phyloP scores from a whole-genome alignment of 2,888 invertebrate species.

The Deilephila porcellus region DNA sequence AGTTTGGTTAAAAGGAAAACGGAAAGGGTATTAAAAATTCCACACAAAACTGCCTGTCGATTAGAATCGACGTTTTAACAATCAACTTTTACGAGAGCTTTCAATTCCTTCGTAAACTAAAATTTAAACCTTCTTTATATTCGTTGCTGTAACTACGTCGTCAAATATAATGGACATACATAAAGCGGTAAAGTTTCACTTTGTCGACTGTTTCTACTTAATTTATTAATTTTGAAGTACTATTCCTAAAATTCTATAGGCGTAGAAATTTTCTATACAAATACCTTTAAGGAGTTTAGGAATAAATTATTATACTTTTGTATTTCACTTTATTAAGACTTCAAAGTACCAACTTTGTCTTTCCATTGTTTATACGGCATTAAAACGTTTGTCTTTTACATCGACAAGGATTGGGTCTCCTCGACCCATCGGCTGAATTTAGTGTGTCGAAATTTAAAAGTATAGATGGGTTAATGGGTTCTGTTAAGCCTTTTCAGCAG shows the following conservation, averaged over 20 bases:
- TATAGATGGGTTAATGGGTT: slow-evolving; percentile 31
- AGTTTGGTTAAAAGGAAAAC: slow-evolving; percentile 31
- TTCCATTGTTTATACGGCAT: not conserved
- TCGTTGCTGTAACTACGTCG: slow-evolving; percentile 16
- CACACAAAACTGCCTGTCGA: slow-evolving; percentile 41
- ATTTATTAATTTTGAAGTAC: not conserved
- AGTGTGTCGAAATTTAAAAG: slow-evolving; percentile 8
- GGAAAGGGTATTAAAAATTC: slow-evolving; percentile 40
- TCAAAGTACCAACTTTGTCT: not conserved
- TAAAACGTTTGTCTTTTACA: not conserved
- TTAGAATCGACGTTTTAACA: slow-evolving; percentile 42
- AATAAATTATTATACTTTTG: not conserved
- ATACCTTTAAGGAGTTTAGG: not conserved
- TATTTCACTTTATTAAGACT: not conserved
- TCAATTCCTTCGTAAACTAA: slow-evolving; percentile 46
- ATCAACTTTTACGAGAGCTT: slow-evolving; percentile 44
- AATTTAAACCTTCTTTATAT: slow-evolving; percentile 32
- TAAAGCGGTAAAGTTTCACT: slow-evolving; percentile 10
- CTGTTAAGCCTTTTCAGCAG: slow-evolving; percentile 28
- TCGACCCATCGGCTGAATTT: slow-evolving; percentile 1
- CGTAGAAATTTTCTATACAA: not conserved
- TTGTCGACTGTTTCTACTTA: slow-evolving; percentile 1
- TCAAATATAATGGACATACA: slow-evolving; percentile 15
- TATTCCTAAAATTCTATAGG: not conserved
- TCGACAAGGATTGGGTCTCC: not conserved